Conservation (phyloP, 2,113 vertebrate genomes). For the Epinephelus lanceolatus region DNA sequence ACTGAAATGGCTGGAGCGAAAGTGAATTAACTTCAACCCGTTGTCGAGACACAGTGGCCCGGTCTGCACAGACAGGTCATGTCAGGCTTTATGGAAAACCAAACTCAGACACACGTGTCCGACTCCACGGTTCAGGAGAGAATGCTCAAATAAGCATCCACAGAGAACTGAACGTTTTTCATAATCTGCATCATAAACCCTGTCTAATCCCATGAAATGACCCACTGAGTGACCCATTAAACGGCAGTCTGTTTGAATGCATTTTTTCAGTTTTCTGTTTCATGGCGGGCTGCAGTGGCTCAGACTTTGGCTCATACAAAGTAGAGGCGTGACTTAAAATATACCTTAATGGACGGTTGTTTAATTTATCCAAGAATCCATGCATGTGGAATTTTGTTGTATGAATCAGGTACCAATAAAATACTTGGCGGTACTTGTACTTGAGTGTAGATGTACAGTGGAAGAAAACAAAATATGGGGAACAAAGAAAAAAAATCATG, state of each 20-base stretch:
- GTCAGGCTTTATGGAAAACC: background rate
- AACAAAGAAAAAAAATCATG: background rate
- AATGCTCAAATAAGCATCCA: slow-evolving; percentile 13
- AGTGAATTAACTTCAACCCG: slow-evolving; percentile 2
- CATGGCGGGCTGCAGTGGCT: background rate
- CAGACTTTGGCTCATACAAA: background rate
- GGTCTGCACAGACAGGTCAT: slow-evolving; percentile 7
- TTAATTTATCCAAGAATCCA: too few species aligned
- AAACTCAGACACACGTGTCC: slow-evolving; percentile 7
- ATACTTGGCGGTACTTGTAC: background rate
- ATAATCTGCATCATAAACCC: slow-evolving; percentile 63
- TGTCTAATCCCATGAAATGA: slow-evolving; percentile 54
- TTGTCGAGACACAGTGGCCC: background rate
- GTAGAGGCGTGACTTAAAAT: background rate
- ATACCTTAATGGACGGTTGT: background rate
- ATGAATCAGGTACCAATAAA: too few species aligned
- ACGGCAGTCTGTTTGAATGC: slow-evolving; percentile 19
- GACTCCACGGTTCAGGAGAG: slow-evolving; percentile 32
- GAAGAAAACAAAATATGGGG: background rate
- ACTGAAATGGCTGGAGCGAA: background rate
- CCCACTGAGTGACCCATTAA: slow-evolving; percentile 55
- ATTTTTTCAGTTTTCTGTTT: slow-evolving; percentile 20
- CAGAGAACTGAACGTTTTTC: slow-evolving; percentile 23
- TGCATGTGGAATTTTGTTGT: too few species aligned
- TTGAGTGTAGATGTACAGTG: background rate